A percentile compares a stretch with the other conserved stretches of the same genome.
Evolutionary conservation across 2,113 vertebrate species (phyloP).

Genomic region (Vidua chalybeata): DNA sequence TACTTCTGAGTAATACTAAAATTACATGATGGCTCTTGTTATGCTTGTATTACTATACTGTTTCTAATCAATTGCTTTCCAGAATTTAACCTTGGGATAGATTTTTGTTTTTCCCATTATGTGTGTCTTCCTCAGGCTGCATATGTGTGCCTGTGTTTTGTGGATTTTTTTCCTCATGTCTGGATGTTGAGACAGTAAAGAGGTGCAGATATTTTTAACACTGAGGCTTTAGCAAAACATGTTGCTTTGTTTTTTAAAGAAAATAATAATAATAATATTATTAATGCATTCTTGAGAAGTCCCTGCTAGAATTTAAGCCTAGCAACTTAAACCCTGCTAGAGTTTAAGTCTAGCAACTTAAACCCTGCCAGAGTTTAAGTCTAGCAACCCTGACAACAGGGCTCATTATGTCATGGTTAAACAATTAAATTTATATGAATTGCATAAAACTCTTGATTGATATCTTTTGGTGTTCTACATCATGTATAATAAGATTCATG

Average conservation of each 20-base stretch:
- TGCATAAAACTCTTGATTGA: neutral
- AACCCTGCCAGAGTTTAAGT: neutral
- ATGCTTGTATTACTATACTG: neutral
- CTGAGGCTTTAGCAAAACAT: neutral
- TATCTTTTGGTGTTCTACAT: neutral
- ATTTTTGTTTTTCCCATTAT: neutral
- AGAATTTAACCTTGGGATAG: neutral
- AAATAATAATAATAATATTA: neutral
- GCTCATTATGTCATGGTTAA: neutral
- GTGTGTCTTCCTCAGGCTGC: neutral
- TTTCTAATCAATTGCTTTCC: neutral
- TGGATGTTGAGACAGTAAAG: neutral
- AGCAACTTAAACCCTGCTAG: neutral
- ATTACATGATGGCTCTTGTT: neutral
- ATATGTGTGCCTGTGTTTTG: fast-evolving
- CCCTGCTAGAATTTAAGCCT: neutral
- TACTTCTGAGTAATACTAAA: neutral
- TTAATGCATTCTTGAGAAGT: neutral
- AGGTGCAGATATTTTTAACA: neutral
- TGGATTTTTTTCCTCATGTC: neutral
- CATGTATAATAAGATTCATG: neutral
- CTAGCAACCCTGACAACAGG: neutral
- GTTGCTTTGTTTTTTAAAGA: neutral
- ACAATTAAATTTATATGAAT: neutral
- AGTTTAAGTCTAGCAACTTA: neutral